Evolutionary conservation across 2,888 invertebrate species (phyloP).

Genomic region (Schizotus pectinicornis): DNA sequence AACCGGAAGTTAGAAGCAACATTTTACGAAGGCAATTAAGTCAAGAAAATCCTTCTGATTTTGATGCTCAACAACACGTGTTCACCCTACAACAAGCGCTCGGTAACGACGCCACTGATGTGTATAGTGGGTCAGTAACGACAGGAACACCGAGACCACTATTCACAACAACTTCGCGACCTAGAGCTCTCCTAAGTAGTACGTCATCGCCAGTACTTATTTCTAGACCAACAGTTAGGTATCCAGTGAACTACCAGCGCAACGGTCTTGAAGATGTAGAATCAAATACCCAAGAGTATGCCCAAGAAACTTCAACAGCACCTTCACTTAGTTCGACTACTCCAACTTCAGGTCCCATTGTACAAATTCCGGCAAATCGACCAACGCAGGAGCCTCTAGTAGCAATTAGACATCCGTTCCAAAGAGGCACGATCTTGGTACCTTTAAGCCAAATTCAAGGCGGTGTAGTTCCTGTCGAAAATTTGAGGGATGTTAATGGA

Average conservation of each 20-base stretch:
- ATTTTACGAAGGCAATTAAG: conserved; percentile 68
- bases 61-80: conserved; percentile 62
- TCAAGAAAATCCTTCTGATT: conserved; percentile 63
- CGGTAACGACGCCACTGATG: conserved; percentile 71
- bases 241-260: conserved; percentile 41
- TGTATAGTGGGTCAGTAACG: conserved; percentile 71
- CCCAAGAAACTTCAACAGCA: conserved; percentile 57
- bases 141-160: conserved; percentile 70
- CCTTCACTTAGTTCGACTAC: conserved; percentile 61
- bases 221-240: conserved; percentile 41
- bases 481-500: conserved; percentile 37
- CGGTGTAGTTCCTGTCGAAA: conserved; percentile 43
- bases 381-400: conserved; percentile 49
- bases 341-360: conserved; percentile 63
- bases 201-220: conserved; percentile 40
- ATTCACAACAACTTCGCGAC: conserved; percentile 70
- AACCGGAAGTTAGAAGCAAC: conserved; percentile 63
- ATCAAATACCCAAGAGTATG: conserved; percentile 41
- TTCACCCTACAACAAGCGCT: conserved; percentile 65
- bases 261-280: conserved; percentile 35
- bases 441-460: conserved; percentile 52
- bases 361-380: conserved; percentile 61
- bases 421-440: conserved; percentile 52
- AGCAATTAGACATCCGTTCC: conserved; percentile 59
- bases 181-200: conserved; percentile 63